These are phyloP conservation scores for Acanthurus tractus DNA, from an alignment of 2,797 vertebrate genomes.

Conservation along the genomic window DNA sequence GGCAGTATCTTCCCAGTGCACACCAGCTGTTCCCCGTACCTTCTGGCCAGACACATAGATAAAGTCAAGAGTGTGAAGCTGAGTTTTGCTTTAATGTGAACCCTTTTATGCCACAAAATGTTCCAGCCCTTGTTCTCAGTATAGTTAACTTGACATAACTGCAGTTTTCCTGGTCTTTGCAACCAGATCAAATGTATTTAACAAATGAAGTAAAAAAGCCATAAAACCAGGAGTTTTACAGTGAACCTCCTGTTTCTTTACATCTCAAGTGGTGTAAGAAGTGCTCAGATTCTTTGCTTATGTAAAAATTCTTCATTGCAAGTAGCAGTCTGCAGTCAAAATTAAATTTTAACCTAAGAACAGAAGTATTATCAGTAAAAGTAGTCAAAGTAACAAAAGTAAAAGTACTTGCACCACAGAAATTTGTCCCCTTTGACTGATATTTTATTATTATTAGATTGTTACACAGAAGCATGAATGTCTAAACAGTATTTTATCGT, in stretches of 20 bases:
- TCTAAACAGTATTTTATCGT: neutral
- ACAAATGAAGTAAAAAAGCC: neutral
- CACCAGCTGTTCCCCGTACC: conserved; percentile 54
- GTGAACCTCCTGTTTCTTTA: neutral
- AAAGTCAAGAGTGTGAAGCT: neutral
- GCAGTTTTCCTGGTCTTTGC: neutral
- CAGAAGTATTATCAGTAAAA: neutral
- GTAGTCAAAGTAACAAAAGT: neutral
- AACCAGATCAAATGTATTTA: neutral
- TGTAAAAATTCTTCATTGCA: neutral
- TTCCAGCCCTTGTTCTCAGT: neutral
- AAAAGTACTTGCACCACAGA: neutral
- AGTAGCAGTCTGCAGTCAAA: no score
- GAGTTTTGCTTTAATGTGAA: neutral
- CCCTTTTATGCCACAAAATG: neutral
- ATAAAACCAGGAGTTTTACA: neutral
- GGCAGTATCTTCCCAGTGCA: conserved; percentile 33
- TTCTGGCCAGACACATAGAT: conserved; percentile 13
- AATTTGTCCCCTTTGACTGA: neutral
- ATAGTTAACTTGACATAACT: neutral
- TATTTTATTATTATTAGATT: neutral
- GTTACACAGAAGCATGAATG: neutral
- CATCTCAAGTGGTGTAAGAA: neutral
- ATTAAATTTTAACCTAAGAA: neutral
- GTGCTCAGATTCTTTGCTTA: no score